Conservation (phyloP, 2,797 vertebrate species). For the Danio albolineatus region DNA sequence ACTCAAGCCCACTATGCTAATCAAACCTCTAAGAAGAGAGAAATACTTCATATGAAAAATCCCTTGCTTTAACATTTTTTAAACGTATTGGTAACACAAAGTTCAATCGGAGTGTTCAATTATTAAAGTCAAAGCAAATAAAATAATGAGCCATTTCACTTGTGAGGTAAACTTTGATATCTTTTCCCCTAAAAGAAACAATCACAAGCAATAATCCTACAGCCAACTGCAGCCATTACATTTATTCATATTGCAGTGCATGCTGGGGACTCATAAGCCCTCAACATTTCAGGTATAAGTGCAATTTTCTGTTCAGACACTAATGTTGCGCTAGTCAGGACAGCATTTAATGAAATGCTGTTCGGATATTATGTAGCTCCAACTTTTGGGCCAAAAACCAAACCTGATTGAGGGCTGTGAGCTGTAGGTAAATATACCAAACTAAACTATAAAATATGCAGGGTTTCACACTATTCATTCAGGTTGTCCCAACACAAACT, state of each 20-base stretch:
- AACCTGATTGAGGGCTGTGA: too few species aligned
- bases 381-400: too few species aligned
- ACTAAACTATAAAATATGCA: too few species aligned
- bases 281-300: neutral
- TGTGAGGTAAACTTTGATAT: neutral
- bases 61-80: neutral
- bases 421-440: too few species aligned
- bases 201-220: neutral
- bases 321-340: too few species aligned
- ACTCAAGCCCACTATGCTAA: slow-evolving; percentile 26
- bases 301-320: too few species aligned
- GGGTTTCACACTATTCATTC: too few species aligned
- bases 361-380: too few species aligned
- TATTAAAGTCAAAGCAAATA: neutral
- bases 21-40: slow-evolving; percentile 35
- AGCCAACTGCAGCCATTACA: neutral
- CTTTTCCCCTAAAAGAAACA: neutral
- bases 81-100: neutral
- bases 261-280: neutral
- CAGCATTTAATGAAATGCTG: too few species aligned
- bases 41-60: slow-evolving; percentile 37
- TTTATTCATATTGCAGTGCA: neutral
- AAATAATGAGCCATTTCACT: neutral
- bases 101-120: neutral
- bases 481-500: too few species aligned